Percentiles rank a stretch among this genome's conserved stretches.
phyloP scores from a whole-genome alignment of 2,113 vertebrate species.

The Eonycteris spelaea region DNA sequence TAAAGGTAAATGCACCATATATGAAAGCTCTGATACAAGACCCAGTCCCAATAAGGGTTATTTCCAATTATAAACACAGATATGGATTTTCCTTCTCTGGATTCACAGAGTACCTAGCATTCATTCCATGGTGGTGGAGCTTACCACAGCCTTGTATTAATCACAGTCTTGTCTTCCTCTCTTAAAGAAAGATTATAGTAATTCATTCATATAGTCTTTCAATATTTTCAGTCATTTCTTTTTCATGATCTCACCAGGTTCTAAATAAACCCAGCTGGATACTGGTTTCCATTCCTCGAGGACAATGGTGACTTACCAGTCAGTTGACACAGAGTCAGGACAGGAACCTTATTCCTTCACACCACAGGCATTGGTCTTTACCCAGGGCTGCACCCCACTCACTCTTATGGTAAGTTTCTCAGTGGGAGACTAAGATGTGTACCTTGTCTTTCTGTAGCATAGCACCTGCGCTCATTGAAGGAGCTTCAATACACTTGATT shows the following conservation, averaged over 20 bases:
- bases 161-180: not conserved
- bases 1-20: not conserved
- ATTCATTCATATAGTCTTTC: not conserved
- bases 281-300: not conserved
- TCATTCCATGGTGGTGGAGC: not conserved
- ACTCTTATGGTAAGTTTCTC: not conserved
- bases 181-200: not conserved
- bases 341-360: not conserved
- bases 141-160: not conserved
- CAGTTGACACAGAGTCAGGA: not conserved
- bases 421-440: accelerated
- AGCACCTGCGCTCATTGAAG: not conserved
- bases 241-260: not conserved
- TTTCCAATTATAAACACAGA: not conserved
- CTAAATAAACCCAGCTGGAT: not conserved
- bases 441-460: not conserved
- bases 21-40: not conserved
- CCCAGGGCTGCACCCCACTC: not conserved
- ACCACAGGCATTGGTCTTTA: not conserved
- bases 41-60: not conserved
- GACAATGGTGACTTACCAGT: not conserved
- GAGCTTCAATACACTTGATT: not conserved
- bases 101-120: not conserved
- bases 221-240: not conserved
- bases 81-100: not conserved